Conservation (phyloP, 2,113 vertebrate species). For the Rattus rattus region DNA sequence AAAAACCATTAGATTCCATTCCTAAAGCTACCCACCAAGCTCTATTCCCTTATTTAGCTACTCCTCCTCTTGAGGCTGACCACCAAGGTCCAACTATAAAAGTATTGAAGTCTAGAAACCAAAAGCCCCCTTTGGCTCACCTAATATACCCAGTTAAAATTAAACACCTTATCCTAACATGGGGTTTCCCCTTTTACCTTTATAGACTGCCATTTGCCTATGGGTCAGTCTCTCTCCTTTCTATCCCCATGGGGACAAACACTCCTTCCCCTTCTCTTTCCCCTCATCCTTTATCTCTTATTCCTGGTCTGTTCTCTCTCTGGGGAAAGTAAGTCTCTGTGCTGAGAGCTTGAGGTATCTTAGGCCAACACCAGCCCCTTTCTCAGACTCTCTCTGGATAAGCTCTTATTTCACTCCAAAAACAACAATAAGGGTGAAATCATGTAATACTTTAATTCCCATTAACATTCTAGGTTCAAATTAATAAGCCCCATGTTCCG, state of each 20-base stretch:
- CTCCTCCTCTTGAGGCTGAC: too few species aligned
- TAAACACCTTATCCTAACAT: background rate
- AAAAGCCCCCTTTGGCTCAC: background rate
- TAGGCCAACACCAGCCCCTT: background rate
- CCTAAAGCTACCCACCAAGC: background rate
- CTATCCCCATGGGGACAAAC: background rate
- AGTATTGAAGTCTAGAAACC: background rate
- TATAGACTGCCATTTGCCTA: background rate
- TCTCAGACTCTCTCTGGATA: background rate
- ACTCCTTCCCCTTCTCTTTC: background rate
- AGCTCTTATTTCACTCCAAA: constrained; percentile 28
- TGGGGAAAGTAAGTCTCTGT: too few species aligned
- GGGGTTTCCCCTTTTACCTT: background rate
- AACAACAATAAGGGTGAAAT: constrained; percentile 10
- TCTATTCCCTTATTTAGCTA: too few species aligned
- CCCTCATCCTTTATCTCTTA: background rate
- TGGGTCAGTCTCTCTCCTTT: background rate
- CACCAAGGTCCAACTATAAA: background rate
- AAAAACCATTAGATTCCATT: background rate
- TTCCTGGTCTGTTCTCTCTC: too few species aligned
- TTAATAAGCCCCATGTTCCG: background rate
- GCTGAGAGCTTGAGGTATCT: background rate
- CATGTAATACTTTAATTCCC: constrained; percentile 34
- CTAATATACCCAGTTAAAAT: background rate
- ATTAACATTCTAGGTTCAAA: constrained; percentile 24